These are phyloP conservation scores for Quadriops clusia DNA, from an alignment of 2,888 invertebrate genomes.

Conservation along the genomic window DNA sequence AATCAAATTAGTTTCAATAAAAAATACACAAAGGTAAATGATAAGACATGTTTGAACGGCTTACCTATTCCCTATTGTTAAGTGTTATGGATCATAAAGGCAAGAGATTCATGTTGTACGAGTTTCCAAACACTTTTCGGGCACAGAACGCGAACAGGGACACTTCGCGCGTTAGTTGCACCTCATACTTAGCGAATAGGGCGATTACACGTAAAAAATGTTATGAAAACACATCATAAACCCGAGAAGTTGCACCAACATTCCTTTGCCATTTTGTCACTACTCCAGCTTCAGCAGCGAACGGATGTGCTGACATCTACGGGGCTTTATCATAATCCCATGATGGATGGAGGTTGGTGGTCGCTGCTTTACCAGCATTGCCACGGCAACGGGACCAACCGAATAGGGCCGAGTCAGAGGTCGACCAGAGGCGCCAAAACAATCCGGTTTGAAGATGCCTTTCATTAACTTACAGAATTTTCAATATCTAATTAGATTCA, in stretches of 20 bases:
- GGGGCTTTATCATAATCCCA: too few relatives aligned
- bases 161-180: slow-evolving; percentile 21
- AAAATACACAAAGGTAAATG: slow-evolving; percentile 35
- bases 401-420: too few relatives aligned
- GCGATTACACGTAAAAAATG: slow-evolving; percentile 20
- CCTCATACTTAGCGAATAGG: slow-evolving; percentile 26
- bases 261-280: slow-evolving; percentile 41
- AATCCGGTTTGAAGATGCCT: too few relatives aligned
- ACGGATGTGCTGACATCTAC: slow-evolving; percentile 20
- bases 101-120: slow-evolving; percentile 27
- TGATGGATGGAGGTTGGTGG: too few relatives aligned
- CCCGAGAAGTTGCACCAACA: slow-evolving; percentile 32
- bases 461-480: too few relatives aligned
- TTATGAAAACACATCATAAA: slow-evolving; percentile 33
- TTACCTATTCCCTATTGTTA: slow-evolving; percentile 40
- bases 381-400: too few relatives aligned
- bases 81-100: slow-evolving; percentile 35
- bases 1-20: slow-evolving; percentile 28
- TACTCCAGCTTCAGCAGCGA: slow-evolving; percentile 21
- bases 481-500: too few relatives aligned
- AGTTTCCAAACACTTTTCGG: slow-evolving; percentile 23
- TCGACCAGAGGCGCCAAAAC: too few relatives aligned
- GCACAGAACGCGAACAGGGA: slow-evolving; percentile 22
- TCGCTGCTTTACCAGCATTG: too few relatives aligned
- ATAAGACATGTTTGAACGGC: slow-evolving; percentile 36